Base-by-base conservation (phyloP, 2,888 invertebrate species). In the Chymomyza procnemis region DNA sequence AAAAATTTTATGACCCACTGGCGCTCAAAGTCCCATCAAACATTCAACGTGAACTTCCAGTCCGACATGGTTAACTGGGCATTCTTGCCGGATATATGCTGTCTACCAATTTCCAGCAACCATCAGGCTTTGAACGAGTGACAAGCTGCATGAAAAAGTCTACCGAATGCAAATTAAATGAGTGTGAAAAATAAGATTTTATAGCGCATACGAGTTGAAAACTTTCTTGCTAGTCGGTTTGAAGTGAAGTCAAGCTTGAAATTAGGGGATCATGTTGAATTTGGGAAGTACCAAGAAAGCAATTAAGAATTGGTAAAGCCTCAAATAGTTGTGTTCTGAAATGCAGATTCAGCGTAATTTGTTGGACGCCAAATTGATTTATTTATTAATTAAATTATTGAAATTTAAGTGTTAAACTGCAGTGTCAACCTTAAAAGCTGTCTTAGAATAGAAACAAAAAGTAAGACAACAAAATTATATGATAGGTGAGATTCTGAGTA, bases 151-250 rank as follows among this genome's bases (percentile, higher is more conserved):
- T 86, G 79, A 79, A 73, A 75, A 73, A 74, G 75, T 69, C 65
- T 55, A 71, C 79, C 66, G 80, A 80, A 80, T 78, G 71, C 64
- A 67, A 76, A 75, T 81, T 81, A 76, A 75, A 75, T 81, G 74
- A 64, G 50, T 50, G 18, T 18, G 50, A 16, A 50, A 50, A 26
- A 26, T 0, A 19, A 50, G 5, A 50, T 18, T 19, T 50, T 18
- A 50, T 18, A 1, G 1, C 16, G 50, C 19, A 18, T 50, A 16
- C 19, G 50, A 72, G 71, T 55, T 64, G 73, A 74, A 71, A 78
- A 67, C 67, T 74, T 55, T 61, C 76, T 80, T 86, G 82, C 82
- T 79, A 86, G 74, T 79, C 74, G 64, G 74, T 74, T 83, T 65
- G 16, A 71, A 63, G 34, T 71, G 69, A 75, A 86, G 52, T 86